A percentile compares a stretch with the other conserved stretches of the same genome.
Conservation (phyloP, 2,113 vertebrate species). For the Brachyhypopomus gauderio region DNA sequence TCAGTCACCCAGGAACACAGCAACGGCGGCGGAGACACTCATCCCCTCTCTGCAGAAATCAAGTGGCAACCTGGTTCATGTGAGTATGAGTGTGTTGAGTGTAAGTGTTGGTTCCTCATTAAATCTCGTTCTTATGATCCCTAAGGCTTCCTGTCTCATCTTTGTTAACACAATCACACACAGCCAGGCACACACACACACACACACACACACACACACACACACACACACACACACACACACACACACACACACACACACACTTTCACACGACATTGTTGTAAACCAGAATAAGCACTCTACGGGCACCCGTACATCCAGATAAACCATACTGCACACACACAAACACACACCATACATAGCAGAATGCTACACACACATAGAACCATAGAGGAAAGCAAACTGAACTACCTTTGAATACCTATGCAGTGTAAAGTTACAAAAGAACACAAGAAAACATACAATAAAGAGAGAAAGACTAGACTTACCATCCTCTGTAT, state of each 20-base stretch:
- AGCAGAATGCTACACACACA: no score
- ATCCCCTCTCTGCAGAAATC: conserved; percentile 36
- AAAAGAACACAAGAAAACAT: no score
- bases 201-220: conserved; percentile 14
- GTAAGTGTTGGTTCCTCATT: conserved; percentile 20
- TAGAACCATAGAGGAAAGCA: no score
- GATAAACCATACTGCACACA: conserved; percentile 17
- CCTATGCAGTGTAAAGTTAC: no score
- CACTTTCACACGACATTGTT: background rate
- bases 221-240: conserved; percentile 11
- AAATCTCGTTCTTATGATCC: conserved; percentile 12
- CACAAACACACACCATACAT: conserved; percentile 4
- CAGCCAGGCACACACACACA: conserved; percentile 8
- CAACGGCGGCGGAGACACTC: conserved; percentile 34
- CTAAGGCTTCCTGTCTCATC: conserved; percentile 27
- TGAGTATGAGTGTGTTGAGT: conserved; percentile 26
- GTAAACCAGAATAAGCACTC: background rate
- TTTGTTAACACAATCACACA: conserved; percentile 15
- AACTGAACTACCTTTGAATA: no score
- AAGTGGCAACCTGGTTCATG: conserved; percentile 26
- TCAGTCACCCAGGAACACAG: background rate
- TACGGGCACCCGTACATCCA: background rate
- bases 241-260: conserved; percentile 22
- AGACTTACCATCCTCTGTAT: no score
- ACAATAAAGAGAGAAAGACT: no score